Evolutionary conservation across 2,888 invertebrate genomes (phyloP).

Genomic region (Neoaliturus tenellus): DNA sequence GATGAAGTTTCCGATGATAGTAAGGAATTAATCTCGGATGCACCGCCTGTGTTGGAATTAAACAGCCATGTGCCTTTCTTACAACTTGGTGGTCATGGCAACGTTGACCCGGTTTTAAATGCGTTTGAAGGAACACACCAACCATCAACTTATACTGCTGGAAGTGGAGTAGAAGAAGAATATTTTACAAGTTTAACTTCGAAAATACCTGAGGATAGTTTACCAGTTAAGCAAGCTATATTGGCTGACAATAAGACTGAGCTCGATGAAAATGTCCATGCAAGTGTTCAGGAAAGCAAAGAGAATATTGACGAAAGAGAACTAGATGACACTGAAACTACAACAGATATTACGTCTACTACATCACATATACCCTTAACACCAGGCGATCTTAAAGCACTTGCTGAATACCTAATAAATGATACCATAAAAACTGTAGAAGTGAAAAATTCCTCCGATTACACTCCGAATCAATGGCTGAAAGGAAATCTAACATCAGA

Average conservation of each 20-base stretch:
- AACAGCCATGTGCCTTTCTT: constrained; percentile 49
- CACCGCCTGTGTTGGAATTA: constrained; percentile 40
- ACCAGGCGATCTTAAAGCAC: constrained; percentile 63
- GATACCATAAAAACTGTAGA: constrained; percentile 61
- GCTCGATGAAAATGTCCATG: background rate
- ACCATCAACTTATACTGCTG: background rate
- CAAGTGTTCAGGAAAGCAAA: background rate
- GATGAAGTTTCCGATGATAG: background rate
- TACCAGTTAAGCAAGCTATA: background rate
- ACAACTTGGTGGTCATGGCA: constrained; percentile 31
- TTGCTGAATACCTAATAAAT: constrained; percentile 64
- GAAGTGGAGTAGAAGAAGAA: background rate
- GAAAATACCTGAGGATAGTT: background rate
- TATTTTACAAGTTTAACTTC: background rate
- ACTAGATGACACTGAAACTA: background rate
- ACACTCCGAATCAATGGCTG: constrained; percentile 29
- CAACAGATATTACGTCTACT: background rate
- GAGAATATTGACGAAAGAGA: background rate
- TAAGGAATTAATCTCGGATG: background rate
- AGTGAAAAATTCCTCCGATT: constrained; percentile 16
- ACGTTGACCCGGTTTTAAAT: background rate
- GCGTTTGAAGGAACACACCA: background rate
- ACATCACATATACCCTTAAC: constrained; percentile 61
- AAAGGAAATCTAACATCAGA: constrained; percentile 50
- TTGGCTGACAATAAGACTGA: background rate